Conservation (phyloP, 2,888 invertebrate species). For the Thereva unica region DNA sequence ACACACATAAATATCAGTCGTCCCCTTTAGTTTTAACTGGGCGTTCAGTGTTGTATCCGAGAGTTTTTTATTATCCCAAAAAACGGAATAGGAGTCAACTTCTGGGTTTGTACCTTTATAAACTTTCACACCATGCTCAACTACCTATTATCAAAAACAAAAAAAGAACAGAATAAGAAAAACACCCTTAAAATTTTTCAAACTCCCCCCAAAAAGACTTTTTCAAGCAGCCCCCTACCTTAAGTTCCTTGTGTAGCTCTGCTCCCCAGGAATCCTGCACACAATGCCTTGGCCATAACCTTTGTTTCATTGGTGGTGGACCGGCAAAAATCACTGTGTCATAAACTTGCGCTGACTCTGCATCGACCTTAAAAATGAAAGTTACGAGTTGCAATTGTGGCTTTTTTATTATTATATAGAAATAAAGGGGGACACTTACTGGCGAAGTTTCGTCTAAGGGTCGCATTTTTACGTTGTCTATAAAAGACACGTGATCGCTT, state of each 20-base stretch:
- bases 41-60: constrained; percentile 83
- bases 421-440: constrained; percentile 58
- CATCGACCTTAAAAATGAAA: constrained; percentile 62
- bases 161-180: neutral
- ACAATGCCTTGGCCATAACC: constrained; percentile 95
- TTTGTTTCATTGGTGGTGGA: constrained; percentile 82
- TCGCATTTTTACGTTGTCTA: constrained; percentile 83
- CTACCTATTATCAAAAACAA: constrained; percentile 60
- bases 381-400: constrained; percentile 11
- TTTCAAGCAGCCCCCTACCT: constrained; percentile 60
- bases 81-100: constrained; percentile 96
- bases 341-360: constrained; percentile 78
- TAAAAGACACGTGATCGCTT: constrained; percentile 92
- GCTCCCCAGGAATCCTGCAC: constrained; percentile 96
- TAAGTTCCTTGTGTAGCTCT: constrained; percentile 86
- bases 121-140: constrained; percentile 76
- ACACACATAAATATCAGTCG: constrained; percentile 92
- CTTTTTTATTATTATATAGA: neutral
- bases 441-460: constrained; percentile 74
- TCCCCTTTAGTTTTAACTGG: constrained; percentile 76
- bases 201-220: neutral
- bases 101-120: constrained; percentile 93
- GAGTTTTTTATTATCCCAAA: constrained; percentile 95
- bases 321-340: constrained; percentile 94
- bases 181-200: too few relatives aligned